Base-by-base conservation (phyloP, 2,888 invertebrate species). In the Sarcophaga variegata region DNA sequence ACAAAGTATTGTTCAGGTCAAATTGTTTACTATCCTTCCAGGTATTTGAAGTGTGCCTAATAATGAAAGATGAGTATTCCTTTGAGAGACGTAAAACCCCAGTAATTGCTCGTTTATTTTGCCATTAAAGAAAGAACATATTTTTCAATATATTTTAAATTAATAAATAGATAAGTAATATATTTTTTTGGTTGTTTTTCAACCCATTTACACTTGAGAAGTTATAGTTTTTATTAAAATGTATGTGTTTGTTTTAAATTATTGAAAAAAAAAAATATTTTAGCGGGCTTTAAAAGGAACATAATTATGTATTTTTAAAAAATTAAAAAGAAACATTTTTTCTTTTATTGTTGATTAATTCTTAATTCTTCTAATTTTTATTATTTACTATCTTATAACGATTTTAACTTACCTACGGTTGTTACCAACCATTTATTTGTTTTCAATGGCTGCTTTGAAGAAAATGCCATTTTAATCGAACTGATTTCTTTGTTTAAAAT, bases 361-460 rank as follows among this genome's bases (percentile, higher is more conserved):
- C 22, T 70, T 25, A 79, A 63, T 71, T 59, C 70, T 37, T 37
- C 2, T 37, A 45, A 45, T 66, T 37, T 71, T 71, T 71, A 71
- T 79, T 71, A 45, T 69, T 70, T 79, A 54, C 17, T 14, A 5
- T 54, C 10, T 54, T 54, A 54, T 54, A 54, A 49, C 11, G 14
- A 12, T 12, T 49, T 78, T 66, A 77, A 90, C 90, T 91, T 91
- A 92, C 92, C 92, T 93, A 92, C 89, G 83, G 92, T 83, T 85
- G 90, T 89, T 88, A 93, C 87, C 89, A 92, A 90, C 91, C 91
- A 90, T 83, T 90, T 91, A 81, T 89, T 89, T 81, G 87, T 75
- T 78, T 85, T 67, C 76, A 84, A 69, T 84, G 71, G 79, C 60
- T 75, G 81, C 22, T 82, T 84, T 82, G 63, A 76, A 63, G 69